Evolutionary conservation across 2,797 vertebrate species (phyloP).

Genomic region (Melanotaenia trifasciata): DNA sequence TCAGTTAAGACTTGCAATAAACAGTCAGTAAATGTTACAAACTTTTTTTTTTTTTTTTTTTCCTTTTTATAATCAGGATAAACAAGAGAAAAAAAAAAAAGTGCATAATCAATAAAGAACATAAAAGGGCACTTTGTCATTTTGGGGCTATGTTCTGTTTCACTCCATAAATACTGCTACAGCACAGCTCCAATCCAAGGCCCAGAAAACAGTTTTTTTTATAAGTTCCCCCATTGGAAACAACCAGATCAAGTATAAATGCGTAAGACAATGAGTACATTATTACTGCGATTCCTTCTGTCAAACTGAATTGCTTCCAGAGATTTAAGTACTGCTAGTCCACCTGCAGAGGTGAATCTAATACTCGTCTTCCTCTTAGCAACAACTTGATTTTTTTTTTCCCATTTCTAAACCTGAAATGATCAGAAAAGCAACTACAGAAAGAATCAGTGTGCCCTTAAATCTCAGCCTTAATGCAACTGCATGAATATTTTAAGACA

Average conservation of each 20-base stretch:
- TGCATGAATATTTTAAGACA: slow-evolving; percentile 31
- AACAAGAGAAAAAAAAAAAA: slow-evolving; percentile 73
- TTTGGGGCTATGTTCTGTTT: slow-evolving; percentile 71
- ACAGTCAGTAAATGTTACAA: slow-evolving; percentile 61
- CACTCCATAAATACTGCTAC: slow-evolving; percentile 78
- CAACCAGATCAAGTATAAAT: slow-evolving; percentile 51
- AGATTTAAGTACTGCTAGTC: slow-evolving; percentile 50
- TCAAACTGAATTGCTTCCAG: slow-evolving; percentile 43
- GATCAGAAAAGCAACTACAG: slow-evolving; percentile 22
- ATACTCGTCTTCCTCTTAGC: slow-evolving; percentile 4
- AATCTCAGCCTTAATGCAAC: slow-evolving; percentile 42
- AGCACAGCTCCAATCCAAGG: slow-evolving; percentile 69
- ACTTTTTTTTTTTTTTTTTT: slow-evolving; percentile 35
- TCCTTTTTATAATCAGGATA: slow-evolving; percentile 47
- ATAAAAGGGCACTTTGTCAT: slow-evolving; percentile 81
- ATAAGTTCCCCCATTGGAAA: slow-evolving; percentile 60
- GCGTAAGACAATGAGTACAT: slow-evolving; percentile 30
- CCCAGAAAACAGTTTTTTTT: slow-evolving; percentile 57
- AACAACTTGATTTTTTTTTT: slow-evolving; percentile 2
- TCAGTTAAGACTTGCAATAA: slow-evolving; percentile 62
- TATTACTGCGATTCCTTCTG: slow-evolving; percentile 26
- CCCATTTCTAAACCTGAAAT: slow-evolving; percentile 22
- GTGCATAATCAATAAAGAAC: slow-evolving; percentile 78
- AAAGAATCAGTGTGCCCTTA: slow-evolving; percentile 36
- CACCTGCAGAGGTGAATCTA: slow-evolving; percentile 28